Percentiles rank a stretch among this genome's conserved stretches.
phyloP scores from a whole-genome alignment of 2,113 vertebrate species.

The Eurypyga helias region DNA sequence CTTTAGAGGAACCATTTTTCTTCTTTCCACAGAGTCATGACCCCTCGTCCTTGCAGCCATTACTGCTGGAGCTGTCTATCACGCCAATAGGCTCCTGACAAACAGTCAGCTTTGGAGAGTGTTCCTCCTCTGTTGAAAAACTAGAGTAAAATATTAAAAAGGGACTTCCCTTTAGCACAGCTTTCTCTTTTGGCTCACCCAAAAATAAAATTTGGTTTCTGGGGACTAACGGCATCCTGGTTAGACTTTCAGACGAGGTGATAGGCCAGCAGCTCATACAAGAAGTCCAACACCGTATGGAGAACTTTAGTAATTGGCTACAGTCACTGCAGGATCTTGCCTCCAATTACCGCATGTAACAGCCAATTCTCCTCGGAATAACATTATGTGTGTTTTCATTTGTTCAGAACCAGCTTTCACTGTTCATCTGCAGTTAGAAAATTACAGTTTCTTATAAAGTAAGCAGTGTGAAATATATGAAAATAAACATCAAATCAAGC shows the following conservation, averaged over 20 bases:
- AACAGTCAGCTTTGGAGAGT: background rate
- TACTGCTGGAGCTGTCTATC: background rate
- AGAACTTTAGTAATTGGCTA: background rate
- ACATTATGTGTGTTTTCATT: conserved; percentile 12
- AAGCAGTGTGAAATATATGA: background rate
- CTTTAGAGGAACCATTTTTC: background rate
- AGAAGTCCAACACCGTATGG: background rate
- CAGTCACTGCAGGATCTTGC: background rate
- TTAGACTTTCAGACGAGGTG: background rate
- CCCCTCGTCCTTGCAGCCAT: background rate
- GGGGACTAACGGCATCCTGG: background rate
- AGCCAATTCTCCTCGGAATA: background rate
- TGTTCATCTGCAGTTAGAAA: conserved; percentile 21
- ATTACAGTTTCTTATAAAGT: background rate
- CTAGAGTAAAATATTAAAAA: background rate
- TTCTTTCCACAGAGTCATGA: background rate
- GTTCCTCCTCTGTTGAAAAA: background rate
- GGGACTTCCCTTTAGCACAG: background rate
- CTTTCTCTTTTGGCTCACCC: background rate
- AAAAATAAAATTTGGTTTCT: background rate
- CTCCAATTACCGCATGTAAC: background rate
- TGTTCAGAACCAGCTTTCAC: conserved; percentile 23
- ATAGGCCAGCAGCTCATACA: background rate
- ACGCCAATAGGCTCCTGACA: background rate
- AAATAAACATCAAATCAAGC: background rate